Base-by-base conservation (phyloP, 1,140 invertebrate species). In the Drosophila oshimai region DNA sequence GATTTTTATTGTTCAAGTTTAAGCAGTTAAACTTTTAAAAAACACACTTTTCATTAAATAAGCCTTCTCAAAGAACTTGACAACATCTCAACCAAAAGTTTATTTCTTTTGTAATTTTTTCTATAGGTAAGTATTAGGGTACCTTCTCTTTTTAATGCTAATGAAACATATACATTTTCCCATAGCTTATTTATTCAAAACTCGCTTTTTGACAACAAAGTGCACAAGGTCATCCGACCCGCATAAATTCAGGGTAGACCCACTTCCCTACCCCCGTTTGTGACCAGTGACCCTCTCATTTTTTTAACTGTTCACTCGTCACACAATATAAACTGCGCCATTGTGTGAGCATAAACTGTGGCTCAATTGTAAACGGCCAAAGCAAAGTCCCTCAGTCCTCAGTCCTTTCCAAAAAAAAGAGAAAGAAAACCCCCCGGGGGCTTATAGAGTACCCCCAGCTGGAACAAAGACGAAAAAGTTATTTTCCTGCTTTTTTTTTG, bases 301-400 rank as follows among this genome's bases (percentile, higher is more conserved):
- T 76, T 58, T 70, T 51, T 31, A 65, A 41, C 41, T 72, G 57
- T 58, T 54, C 39, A 36, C 72, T 74, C 44, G 58, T 71, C 80
- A 73, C 42, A 68, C 76, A 72, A 60, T 53, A 75, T 80, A 80
- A 81, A 76, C 77, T 72, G 77, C 20, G 37, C 71, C 65, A 72
- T 72, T 81, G 77, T 76, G 42, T 55, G 64, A 39, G 13, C 53
- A 67, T 78, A 78, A 84, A 79, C 64, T 74, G 79, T 79, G 80
- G 58, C 80, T 54, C 79, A 61, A 74, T 83, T 74, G 79, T 71
- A 61, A 78, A 46, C 53, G 58, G 58, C 69, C 57, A 78, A 57
- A 60, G 60, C 61, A 39, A 45, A 47, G 42, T 33, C 20, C 13
- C 13, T n/a, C n/a, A n/a, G n/a, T n/a, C n/a, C n/a, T n/a, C n/a